These are phyloP conservation scores for Microcebus ravelobensis DNA, from an alignment of 2,113 vertebrate species.

Conservation along the genomic window DNA sequence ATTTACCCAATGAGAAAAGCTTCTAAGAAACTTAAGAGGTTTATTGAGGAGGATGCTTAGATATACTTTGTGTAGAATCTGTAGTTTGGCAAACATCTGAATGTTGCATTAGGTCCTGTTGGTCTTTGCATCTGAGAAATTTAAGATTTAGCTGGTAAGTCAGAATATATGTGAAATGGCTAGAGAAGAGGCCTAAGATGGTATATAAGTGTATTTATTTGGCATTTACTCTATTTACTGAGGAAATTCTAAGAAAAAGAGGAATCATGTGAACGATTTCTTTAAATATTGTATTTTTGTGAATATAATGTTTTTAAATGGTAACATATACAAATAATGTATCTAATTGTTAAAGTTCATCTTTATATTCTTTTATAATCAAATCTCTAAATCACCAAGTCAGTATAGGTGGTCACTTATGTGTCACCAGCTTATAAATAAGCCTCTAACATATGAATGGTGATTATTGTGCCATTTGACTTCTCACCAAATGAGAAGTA, in stretches of 20 bases:
- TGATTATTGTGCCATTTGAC: neutral
- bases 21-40: neutral
- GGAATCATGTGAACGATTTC: neutral
- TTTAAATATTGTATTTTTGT: neutral
- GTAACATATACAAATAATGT: neutral
- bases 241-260: conserved; percentile 32
- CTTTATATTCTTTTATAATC: neutral
- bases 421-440: neutral
- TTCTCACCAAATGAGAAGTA: neutral
- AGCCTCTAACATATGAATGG: neutral
- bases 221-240: neutral
- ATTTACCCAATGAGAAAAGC: neutral
- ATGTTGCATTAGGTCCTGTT: neutral
- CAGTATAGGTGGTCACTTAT: neutral
- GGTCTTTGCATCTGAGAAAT: neutral
- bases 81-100: neutral
- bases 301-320: conserved; percentile 42
- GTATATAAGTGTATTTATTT: neutral
- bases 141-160: neutral
- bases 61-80: neutral
- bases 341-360: neutral
- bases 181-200: neutral
- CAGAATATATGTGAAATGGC: neutral
- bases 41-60: neutral
- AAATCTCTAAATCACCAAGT: neutral